Base-by-base conservation (phyloP, 2,888 invertebrate species). In the Gortyna flavago region DNA sequence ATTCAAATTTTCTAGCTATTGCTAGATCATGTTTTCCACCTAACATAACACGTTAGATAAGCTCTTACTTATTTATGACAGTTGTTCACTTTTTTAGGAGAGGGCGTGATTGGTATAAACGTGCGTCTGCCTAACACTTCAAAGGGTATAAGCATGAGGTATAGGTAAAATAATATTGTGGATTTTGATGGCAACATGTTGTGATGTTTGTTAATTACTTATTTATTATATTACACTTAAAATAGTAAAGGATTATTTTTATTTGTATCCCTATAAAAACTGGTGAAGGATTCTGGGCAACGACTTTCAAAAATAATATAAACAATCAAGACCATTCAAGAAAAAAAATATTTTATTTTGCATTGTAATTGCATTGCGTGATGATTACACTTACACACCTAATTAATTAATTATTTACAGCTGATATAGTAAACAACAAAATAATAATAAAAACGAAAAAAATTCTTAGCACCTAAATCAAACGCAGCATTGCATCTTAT, bases 291-390 rank as follows among this genome's bases (percentile, higher is more conserved):
- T n/a, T 44, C 2, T 7, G 32, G 32, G 48, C 0, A 21, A 44
- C 2, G 18, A 7, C 6, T 51, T 35, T 7, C 5, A 72, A 25
- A 32, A 72, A 69, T 21, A 51, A 59, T 70, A 32, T 0, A 79
- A 75, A 85, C 18, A 75, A 57, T 75, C 21, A 80, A 77, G 72
- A 85, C 76, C 72, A 80, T 86, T 85, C 64, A 84, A 80, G 70
- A 88, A 80, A 71, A 81, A 74, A 8, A 68, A 7, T 64, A 77
- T 78, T 81, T 79, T 78, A 81, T 73, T 83, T 91, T 92, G 94
- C 94, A 95, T 94, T 94, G 93, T 94, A 93, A 93, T 93, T 93
- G 93, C 94, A 94, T 94, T 93, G 93, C 93, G 87, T 54, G 62
- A 76, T 8, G 44, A 75, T 81, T 86, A 81, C 62, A 71, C 41